Percentiles rank a stretch among this genome's conserved stretches.
phyloP scores from a whole-genome alignment of 2,797 vertebrate species.

The Pterois miles region DNA sequence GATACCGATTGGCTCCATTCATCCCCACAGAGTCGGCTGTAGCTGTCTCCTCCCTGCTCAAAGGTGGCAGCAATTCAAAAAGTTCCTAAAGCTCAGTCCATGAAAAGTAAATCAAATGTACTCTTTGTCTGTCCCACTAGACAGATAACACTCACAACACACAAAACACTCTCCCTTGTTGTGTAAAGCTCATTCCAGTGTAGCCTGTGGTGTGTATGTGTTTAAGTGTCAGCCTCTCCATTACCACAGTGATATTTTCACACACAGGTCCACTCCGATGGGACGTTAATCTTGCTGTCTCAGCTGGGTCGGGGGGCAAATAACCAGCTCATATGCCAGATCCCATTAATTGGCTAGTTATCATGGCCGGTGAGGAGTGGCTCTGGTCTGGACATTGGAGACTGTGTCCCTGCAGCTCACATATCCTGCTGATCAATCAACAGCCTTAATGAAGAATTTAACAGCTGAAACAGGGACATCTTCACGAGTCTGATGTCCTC shows the following conservation, averaged over 20 bases:
- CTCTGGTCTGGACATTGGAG: slow-evolving; percentile 16
- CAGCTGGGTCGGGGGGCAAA: slow-evolving; percentile 31
- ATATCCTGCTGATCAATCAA: slow-evolving; percentile 52
- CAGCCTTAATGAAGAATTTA: slow-evolving; percentile 39
- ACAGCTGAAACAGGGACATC: neutral
- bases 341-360: slow-evolving; percentile 71
- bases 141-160: neutral
- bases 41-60: neutral
- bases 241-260: slow-evolving; percentile 37
- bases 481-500: neutral
- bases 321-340: slow-evolving; percentile 52
- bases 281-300: slow-evolving; percentile 39
- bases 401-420: slow-evolving; percentile 24
- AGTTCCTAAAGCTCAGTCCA: slow-evolving; percentile 7
- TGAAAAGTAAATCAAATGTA: slow-evolving; percentile 31
- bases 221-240: slow-evolving; percentile 12
- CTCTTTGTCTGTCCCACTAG: slow-evolving; percentile 19
- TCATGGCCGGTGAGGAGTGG: slow-evolving; percentile 25
- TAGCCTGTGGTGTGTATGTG: slow-evolving; percentile 25
- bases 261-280: slow-evolving; percentile 40
- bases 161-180: slow-evolving; percentile 11
- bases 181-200: slow-evolving; percentile 43
- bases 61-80: slow-evolving; percentile 13
- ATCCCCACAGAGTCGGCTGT: neutral
- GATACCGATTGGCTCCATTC: neutral